phyloP scores from a whole-genome alignment of 2,797 vertebrate genomes.

The Hydrocynus forskahlii region DNA sequence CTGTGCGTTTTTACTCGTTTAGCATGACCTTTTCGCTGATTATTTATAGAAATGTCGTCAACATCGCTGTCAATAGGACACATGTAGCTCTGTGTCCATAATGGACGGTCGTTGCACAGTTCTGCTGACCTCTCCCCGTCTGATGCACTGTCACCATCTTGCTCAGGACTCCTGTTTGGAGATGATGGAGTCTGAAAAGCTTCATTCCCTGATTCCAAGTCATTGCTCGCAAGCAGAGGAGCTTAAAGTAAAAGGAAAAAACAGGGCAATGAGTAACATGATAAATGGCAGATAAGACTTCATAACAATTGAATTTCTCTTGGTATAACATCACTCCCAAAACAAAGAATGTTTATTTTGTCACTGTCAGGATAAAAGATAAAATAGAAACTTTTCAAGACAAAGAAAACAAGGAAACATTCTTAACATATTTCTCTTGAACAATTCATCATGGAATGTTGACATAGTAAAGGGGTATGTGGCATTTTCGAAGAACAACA shows the following conservation, averaged over 20 bases:
- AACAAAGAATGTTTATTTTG: background rate
- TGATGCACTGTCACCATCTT: background rate
- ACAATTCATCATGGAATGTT: too few relatives aligned
- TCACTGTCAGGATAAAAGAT: background rate
- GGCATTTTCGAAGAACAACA: too few relatives aligned
- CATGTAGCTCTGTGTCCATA: slow-evolving; percentile 9
- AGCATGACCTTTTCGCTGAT: background rate
- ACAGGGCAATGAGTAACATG: background rate
- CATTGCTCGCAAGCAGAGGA: slow-evolving; percentile 1
- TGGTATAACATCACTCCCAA: background rate
- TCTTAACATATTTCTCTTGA: too few relatives aligned
- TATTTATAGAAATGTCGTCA: background rate
- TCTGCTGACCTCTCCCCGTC: background rate
- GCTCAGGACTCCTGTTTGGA: background rate
- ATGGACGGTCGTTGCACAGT: background rate
- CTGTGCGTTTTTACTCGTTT: background rate
- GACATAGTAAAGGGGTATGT: too few relatives aligned
- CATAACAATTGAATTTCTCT: too few relatives aligned
- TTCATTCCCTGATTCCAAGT: background rate
- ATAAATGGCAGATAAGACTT: background rate
- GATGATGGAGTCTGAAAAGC: background rate
- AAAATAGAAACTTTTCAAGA: too few relatives aligned
- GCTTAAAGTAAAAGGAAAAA: background rate
- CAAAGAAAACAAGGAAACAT: too few relatives aligned
- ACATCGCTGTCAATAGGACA: slow-evolving; percentile 20